A percentile compares a stretch with the other conserved stretches of the same genome.
Evolutionary conservation across 1,140 invertebrate species (phyloP).

Genomic region (Diabrotica undecimpunctata): DNA sequence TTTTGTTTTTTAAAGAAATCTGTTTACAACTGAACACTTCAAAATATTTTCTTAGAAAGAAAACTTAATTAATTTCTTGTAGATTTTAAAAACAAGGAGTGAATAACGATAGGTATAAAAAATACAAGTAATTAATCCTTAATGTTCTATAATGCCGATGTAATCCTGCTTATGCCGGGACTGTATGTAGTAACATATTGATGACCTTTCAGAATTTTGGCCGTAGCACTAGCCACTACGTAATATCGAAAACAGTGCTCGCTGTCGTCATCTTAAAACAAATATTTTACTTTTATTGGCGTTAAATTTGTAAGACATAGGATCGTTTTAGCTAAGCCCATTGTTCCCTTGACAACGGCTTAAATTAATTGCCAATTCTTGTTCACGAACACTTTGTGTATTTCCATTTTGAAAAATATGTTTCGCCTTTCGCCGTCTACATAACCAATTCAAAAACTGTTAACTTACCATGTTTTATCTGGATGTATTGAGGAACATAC

Average conservation of each 20-base stretch:
- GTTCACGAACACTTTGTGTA: conserved; percentile 17
- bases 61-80: too few species aligned
- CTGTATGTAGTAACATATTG: too few species aligned
- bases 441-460: neutral
- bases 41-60: too few species aligned
- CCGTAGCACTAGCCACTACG: neutral
- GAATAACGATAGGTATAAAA: too few species aligned
- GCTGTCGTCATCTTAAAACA: neutral
- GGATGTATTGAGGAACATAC: too few species aligned
- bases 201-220: too few species aligned
- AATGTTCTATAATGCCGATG: too few species aligned
- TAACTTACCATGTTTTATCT: neutral
- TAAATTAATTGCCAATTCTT: conserved; percentile 16
- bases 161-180: too few species aligned
- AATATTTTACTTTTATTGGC: conserved; percentile 18
- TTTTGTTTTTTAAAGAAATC: too few species aligned
- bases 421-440: neutral
- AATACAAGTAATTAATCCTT: too few species aligned
- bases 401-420: conserved; percentile 1
- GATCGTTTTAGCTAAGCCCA: conserved; percentile 14
- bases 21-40: too few species aligned
- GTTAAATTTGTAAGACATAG: conserved; percentile 24
- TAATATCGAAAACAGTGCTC: neutral
- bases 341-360: conserved; percentile 23
- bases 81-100: too few species aligned